Base-by-base conservation (phyloP, 2,888 invertebrate genomes). In the Tiliacea citrago region DNA sequence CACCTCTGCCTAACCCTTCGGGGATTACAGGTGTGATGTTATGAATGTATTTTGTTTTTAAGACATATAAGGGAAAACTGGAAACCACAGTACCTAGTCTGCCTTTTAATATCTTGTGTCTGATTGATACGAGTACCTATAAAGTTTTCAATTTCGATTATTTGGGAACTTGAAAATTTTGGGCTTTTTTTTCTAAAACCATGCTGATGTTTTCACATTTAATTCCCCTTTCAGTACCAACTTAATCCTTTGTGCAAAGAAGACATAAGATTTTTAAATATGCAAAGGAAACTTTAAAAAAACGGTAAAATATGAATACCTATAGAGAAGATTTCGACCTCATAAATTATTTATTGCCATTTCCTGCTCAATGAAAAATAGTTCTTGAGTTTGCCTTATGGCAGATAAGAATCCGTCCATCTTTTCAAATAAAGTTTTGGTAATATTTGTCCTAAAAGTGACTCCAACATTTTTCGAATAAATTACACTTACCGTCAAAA, bases 281-380 rank as follows among this genome's bases (percentile, higher is more conserved):
- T 53, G 29, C 2, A 9, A 1, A 24, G 47, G 39, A 0, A 45
- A 58, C 47, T 49, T 57, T 62, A 24, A 42, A 13, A 45, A 39
- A 49, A 16, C 13, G 18, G 21, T 47, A 16, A 53, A 66, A 60
- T 73, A 63, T 62, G n/a, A n/a, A n/a, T n/a, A n/a, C n/a, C n/a
- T n/a, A n/a, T n/a, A n/a, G n/a, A n/a, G n/a, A n/a, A n/a, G n/a
- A n/a, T n/a, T n/a, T n/a, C n/a, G n/a, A 83, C 42, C 85, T 91
- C 89, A 90, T 91, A 90, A 90, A 91, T 91, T 86, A 91, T 91
- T 89, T 89, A 88, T 85, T 76, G n/a, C 61, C 79, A 81, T 86
- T 86, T 78, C 86, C 85, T 85, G 77, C 77, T 81, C 70, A 81
- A 83, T 79, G 84, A 85, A 85, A 87, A 85, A 86, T 88, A 84